Conservation (phyloP, 1,140 invertebrate genomes). For the Whitmania pigra region DNA sequence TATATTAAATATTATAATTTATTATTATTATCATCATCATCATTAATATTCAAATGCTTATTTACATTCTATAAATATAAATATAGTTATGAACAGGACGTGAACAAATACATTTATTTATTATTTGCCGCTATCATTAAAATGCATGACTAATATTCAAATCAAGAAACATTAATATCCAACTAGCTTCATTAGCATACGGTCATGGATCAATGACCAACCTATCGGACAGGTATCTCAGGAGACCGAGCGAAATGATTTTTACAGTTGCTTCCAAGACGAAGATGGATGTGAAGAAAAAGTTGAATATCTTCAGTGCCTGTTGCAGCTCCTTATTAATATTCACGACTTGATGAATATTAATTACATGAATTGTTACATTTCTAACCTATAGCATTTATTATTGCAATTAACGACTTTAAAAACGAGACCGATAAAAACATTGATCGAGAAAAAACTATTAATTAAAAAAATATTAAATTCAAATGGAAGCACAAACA, state of each 20-base stretch:
- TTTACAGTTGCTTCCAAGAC: conserved; percentile 94
- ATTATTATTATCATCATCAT: background rate
- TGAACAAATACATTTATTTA: background rate
- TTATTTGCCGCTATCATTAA: background rate
- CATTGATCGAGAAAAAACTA: background rate
- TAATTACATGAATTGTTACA: background rate
- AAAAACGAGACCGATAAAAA: too few species aligned
- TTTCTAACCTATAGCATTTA: too few species aligned
- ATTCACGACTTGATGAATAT: background rate
- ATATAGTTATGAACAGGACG: background rate
- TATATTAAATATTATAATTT: background rate
- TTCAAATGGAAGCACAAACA: conserved; percentile 40
- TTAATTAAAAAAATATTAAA: background rate
- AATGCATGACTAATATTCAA: background rate
- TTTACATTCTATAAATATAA: too few species aligned
- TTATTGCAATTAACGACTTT: too few species aligned
- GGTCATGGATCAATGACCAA: conserved; percentile 42
- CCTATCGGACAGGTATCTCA: conserved; percentile 87
- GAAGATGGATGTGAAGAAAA: conserved; percentile 97
- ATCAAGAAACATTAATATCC: too few species aligned
- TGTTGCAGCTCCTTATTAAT: conserved; percentile 64
- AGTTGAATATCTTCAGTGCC: conserved; percentile 94
- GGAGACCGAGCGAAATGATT: conserved; percentile 76
- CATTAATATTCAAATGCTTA: background rate
- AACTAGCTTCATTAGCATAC: too few species aligned